Conservation (phyloP, 2,797 vertebrate species). For the Takifugu ocellatus region DNA sequence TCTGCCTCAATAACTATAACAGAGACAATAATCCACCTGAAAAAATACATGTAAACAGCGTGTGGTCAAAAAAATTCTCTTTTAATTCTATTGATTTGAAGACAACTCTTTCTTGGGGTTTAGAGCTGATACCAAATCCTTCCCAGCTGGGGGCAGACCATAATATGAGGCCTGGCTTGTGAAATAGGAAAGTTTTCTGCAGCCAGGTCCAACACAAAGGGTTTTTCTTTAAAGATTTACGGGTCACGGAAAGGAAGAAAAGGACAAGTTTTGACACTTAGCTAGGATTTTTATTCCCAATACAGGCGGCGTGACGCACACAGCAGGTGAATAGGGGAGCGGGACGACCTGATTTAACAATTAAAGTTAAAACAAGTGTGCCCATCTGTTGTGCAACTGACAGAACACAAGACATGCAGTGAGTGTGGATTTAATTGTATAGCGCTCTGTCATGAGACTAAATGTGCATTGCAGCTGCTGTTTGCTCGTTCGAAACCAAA, state of each 20-base stretch:
- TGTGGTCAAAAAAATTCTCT: too few species aligned
- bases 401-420: conserved; percentile 36
- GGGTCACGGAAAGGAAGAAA: conserved; percentile 27
- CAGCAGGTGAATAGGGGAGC: conserved; percentile 1
- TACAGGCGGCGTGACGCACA: too few species aligned
- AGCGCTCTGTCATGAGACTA: conserved; percentile 24
- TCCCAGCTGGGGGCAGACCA: conserved; percentile 20
- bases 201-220: conserved; percentile 57
- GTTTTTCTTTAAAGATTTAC: conserved; percentile 57
- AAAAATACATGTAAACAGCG: too few species aligned
- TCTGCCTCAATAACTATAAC: neutral
- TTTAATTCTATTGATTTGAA: too few species aligned
- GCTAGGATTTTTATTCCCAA: neutral
- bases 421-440: conserved; percentile 27
- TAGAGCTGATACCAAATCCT: conserved; percentile 37
- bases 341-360: neutral
- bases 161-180: conserved; percentile 29
- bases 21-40: neutral
- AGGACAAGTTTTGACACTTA: neutral
- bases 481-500: conserved; percentile 44
- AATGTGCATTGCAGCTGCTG: conserved; percentile 43
- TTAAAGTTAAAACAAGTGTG: conserved; percentile 6
- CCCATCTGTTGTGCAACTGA: conserved; percentile 33
- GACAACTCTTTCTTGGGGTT: conserved; percentile 11
- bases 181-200: conserved; percentile 32